Conservation (phyloP, 2,797 vertebrate species). For the Parauchenoglanis ngamensis region DNA sequence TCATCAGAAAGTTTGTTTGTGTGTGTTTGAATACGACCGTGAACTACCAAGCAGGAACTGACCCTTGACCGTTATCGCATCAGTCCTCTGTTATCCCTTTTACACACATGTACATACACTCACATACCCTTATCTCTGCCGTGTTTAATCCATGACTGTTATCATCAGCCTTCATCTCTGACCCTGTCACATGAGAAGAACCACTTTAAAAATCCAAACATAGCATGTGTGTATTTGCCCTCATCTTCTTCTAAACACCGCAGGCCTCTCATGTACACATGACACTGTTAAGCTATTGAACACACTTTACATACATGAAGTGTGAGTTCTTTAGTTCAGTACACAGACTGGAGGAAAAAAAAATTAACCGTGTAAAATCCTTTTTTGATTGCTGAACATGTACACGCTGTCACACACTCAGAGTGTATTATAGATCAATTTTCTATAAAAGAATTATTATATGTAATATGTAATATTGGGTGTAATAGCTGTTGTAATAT, state of each 20-base stretch:
- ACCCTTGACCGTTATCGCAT: conserved; percentile 42
- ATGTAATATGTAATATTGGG: too few relatives aligned
- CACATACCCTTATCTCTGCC: conserved; percentile 6
- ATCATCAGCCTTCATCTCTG: conserved; percentile 41
- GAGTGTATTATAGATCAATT: background rate
- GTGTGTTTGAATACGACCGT: conserved; percentile 11
- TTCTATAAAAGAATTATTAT: background rate
- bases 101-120: background rate
- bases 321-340: background rate
- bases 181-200: conserved; percentile 28
- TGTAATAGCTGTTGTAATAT: too few relatives aligned
- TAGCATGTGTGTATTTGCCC: background rate
- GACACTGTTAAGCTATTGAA: background rate
- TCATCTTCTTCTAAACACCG: background rate
- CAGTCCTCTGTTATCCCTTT: conserved; percentile 30
- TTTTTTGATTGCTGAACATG: background rate
- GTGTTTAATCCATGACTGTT: conserved; percentile 33
- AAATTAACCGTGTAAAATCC: background rate
- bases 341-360: background rate
- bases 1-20: background rate
- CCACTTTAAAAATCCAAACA: conserved; percentile 23
- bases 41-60: conserved; percentile 24
- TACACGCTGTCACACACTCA: background rate
- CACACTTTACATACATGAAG: conserved; percentile 10
- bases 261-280: background rate